Conservation (phyloP, 2,888 invertebrate species). For the Melanostoma mellinum region DNA sequence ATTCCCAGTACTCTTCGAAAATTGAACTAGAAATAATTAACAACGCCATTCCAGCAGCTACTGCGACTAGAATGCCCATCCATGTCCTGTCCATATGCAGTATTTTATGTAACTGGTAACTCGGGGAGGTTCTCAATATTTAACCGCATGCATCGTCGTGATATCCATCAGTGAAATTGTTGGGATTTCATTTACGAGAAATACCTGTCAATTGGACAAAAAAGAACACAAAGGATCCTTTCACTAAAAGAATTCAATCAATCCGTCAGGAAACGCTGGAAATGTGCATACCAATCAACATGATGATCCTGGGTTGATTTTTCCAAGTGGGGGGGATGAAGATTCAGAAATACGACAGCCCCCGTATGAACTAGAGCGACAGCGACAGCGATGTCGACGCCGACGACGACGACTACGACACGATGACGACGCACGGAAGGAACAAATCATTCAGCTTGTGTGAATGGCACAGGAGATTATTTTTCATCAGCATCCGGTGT, state of each 20-base stretch:
- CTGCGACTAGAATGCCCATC: background rate
- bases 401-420: background rate
- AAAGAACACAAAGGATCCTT: slow-evolving; percentile 69
- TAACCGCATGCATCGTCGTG: slow-evolving; percentile 63
- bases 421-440: slow-evolving; percentile 51
- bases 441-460: slow-evolving; percentile 72
- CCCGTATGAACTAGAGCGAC: background rate
- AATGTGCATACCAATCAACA: slow-evolving; percentile 72
- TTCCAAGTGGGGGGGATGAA: slow-evolving; percentile 19
- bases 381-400: background rate
- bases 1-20: slow-evolving; percentile 53
- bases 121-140: slow-evolving; percentile 58
- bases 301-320: slow-evolving; percentile 55
- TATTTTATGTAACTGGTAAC: background rate
- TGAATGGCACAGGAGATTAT: slow-evolving; percentile 70
- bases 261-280: slow-evolving; percentile 68
- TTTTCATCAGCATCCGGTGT: slow-evolving; percentile 73
- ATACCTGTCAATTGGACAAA: slow-evolving; percentile 67
- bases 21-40: slow-evolving; percentile 69
- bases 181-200: slow-evolving; percentile 67
- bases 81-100: background rate
- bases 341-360: slow-evolving; percentile 38
- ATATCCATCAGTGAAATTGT: slow-evolving; percentile 61
- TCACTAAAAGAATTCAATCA: slow-evolving; percentile 72
- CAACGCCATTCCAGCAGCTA: slow-evolving; percentile 55